Conservation (phyloP, 37 sponge, comb jelly and placozoan species). For the Crambe crambe region DNA sequence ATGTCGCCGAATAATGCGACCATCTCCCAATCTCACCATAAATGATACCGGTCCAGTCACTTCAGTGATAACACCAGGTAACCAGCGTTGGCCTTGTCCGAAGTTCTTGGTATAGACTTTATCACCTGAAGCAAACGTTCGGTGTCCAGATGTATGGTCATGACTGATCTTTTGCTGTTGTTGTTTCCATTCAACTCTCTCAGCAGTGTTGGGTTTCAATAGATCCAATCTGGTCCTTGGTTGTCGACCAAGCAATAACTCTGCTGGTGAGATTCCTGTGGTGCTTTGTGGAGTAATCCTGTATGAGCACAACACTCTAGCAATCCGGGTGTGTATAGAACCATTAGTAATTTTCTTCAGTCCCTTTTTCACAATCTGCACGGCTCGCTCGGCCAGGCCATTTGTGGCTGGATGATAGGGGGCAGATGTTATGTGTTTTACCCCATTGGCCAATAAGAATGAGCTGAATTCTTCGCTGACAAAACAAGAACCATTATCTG, state of each 20-base stretch:
- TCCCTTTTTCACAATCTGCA: constrained; percentile 34
- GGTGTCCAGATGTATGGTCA: too few species aligned
- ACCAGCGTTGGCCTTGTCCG: neutral
- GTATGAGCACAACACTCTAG: constrained; percentile 10
- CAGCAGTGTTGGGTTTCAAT: constrained; percentile 13
- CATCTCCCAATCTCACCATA: neutral
- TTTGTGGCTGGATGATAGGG: constrained; percentile 20
- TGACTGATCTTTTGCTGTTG: neutral
- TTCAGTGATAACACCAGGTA: too few species aligned
- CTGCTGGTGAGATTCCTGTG: constrained; percentile 16
- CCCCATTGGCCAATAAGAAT: too few species aligned
- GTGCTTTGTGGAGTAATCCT: constrained; percentile 1
- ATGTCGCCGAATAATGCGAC: neutral
- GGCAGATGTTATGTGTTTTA: too few species aligned
- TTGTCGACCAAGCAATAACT: constrained; percentile 9
- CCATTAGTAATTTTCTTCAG: constrained; percentile 20
- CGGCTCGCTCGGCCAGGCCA: constrained; percentile 31
- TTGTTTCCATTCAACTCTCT: neutral
- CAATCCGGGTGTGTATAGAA: neutral
- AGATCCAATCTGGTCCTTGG: constrained; percentile 15
- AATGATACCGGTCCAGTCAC: neutral
- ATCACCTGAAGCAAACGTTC: neutral
- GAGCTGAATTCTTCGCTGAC: too few species aligned
- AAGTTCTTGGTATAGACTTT: neutral
- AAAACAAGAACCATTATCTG: neutral